These are phyloP conservation scores for Halcyon senegalensis DNA, from an alignment of 2,113 vertebrate species.

Conservation along the genomic window DNA sequence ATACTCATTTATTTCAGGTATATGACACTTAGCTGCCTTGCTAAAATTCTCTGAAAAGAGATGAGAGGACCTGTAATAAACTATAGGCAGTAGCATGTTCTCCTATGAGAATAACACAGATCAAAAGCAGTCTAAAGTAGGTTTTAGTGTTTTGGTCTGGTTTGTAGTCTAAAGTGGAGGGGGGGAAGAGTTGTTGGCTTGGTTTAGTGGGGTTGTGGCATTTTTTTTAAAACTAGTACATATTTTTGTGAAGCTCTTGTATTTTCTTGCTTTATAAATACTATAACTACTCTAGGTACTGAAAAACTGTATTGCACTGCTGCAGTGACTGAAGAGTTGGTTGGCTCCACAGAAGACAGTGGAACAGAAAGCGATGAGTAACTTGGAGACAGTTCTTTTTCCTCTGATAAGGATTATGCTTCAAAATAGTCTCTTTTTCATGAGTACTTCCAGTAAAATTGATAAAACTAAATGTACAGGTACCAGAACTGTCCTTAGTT, in stretches of 20 bases:
- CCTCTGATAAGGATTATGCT: neutral
- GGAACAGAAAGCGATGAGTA: conserved; percentile 68
- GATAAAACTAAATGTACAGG: neutral
- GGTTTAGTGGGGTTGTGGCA: neutral
- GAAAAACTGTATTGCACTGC: neutral
- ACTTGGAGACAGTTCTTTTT: neutral
- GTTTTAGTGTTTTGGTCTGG: neutral
- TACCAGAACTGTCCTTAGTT: neutral
- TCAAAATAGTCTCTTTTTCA: neutral
- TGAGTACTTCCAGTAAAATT: neutral
- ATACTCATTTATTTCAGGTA: neutral
- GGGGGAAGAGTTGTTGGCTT: neutral
- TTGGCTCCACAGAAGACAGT: neutral
- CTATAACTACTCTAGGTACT: neutral
- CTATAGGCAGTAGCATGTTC: neutral
- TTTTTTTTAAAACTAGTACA: too few species aligned
- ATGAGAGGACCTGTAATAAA: neutral
- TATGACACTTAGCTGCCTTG: neutral
- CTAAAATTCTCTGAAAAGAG: neutral
- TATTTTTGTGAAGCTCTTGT: neutral
- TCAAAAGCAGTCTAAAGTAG: neutral
- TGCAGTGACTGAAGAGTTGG: neutral
- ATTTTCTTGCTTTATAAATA: neutral
- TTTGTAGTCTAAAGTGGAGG: neutral
- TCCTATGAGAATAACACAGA: neutral